phyloP scores from a whole-genome alignment of 2,797 vertebrate genomes.

The Artibeus lituratus region DNA sequence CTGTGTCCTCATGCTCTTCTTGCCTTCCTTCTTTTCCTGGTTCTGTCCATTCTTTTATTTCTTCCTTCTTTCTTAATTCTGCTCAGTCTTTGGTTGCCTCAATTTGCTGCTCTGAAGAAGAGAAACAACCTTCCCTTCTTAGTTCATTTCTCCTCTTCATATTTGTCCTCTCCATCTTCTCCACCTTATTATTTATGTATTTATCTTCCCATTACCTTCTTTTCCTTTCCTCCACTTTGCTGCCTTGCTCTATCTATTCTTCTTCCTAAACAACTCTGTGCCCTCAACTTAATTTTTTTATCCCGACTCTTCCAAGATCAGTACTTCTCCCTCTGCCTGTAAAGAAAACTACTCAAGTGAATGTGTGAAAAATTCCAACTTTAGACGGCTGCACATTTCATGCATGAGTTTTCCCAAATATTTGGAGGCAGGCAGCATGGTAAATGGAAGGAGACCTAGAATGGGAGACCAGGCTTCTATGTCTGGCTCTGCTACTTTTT shows the following conservation, averaged over 20 bases:
- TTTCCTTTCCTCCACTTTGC: neutral
- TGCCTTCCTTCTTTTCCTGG: neutral
- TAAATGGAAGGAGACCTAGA: neutral
- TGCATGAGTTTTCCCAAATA: neutral
- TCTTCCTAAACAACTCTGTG: neutral
- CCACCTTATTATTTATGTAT: neutral
- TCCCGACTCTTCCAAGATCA: neutral
- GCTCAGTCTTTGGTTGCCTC: neutral
- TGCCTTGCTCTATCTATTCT: neutral
- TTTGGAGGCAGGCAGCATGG: neutral
- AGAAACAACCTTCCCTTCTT: neutral
- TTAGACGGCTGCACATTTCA: neutral
- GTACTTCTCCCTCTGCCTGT: neutral
- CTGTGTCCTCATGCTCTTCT: neutral
- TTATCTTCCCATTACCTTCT: neutral
- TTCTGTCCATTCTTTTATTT: neutral
- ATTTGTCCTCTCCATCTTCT: neutral
- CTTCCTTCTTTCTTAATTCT: neutral
- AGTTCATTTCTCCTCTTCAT: neutral
- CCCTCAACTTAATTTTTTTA: neutral
- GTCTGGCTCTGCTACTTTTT: neutral
- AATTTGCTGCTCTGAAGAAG: neutral
- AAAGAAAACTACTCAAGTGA: neutral
- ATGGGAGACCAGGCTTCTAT: neutral
- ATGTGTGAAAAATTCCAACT: neutral